Conservation (phyloP, 2,113 vertebrate species). For the Callipepla squamata region DNA sequence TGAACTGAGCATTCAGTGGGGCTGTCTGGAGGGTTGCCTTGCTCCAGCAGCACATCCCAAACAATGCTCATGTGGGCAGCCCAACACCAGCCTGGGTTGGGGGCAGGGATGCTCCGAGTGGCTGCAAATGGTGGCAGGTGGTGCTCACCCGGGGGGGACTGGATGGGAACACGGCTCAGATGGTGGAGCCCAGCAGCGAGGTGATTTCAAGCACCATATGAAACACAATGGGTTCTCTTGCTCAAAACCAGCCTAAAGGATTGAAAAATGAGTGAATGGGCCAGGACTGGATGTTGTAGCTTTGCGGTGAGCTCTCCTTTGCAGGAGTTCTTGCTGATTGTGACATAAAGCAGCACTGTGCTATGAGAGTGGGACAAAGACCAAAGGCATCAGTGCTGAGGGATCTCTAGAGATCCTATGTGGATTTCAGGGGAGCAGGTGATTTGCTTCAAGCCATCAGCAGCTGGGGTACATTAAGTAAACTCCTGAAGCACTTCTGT, state of each 20-base stretch:
- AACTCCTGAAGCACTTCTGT: not conserved
- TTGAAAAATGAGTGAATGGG: not conserved
- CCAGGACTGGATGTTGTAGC: not conserved
- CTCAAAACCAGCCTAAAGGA: not conserved
- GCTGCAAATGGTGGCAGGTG: not conserved
- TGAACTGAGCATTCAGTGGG: not conserved
- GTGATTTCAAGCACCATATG: not conserved
- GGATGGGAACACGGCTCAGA: fast-evolving
- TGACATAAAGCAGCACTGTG: not conserved
- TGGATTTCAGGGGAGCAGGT: not conserved
- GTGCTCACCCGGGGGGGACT: fast-evolving
- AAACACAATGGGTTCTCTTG: not conserved
- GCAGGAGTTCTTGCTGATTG: not conserved
- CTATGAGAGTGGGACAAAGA: not conserved
- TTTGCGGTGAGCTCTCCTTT: not conserved
- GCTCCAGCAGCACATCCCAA: not conserved
- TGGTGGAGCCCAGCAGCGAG: fast-evolving
- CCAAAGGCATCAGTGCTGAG: not conserved
- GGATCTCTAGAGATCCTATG: not conserved
- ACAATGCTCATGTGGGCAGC: not conserved
- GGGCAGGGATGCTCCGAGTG: not conserved
- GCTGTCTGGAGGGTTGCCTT: not conserved
- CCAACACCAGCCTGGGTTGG: not conserved
- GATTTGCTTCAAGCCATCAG: not conserved
- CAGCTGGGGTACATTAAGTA: not conserved